Conservation (phyloP, 2,797 vertebrate species). For the Coranthus polyacanthus region DNA sequence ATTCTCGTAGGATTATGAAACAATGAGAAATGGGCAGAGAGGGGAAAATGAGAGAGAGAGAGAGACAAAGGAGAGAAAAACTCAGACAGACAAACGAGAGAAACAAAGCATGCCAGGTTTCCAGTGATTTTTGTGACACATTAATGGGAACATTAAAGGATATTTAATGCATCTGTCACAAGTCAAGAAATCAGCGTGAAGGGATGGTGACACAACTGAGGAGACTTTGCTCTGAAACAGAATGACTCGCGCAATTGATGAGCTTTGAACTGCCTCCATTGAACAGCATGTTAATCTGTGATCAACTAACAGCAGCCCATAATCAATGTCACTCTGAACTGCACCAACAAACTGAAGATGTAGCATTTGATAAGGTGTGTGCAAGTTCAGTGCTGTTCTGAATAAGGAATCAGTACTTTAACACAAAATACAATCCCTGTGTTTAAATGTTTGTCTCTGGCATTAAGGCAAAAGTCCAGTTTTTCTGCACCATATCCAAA, state of each 20-base stretch:
- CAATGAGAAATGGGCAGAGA: conserved; percentile 51
- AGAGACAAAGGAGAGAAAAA: conserved; percentile 14
- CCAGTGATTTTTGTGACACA: neutral
- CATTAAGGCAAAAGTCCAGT: conserved; percentile 2
- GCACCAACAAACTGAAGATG: neutral
- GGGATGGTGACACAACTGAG: conserved; percentile 16
- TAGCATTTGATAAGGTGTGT: conserved; percentile 8
- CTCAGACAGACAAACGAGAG: conserved; percentile 8
- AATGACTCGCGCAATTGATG: conserved; percentile 21
- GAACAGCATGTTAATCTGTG: conserved; percentile 20
- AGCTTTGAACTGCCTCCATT: conserved; percentile 14
- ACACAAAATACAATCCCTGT: neutral
- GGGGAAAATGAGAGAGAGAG: conserved; percentile 12
- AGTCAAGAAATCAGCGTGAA: conserved; percentile 23
- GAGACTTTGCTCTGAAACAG: neutral
- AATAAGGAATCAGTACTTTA: neutral
- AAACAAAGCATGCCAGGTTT: conserved; percentile 27
- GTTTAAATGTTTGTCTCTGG: neutral
- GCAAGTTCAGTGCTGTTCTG: neutral
- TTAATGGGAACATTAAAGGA: conserved; percentile 25
- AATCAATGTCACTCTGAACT: conserved; percentile 21
- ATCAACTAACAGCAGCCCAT: conserved; percentile 25
- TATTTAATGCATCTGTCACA: conserved; percentile 32
- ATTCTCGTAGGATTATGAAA: conserved; percentile 70
- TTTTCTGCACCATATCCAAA: too few relatives aligned